Evolutionary conservation across 2,113 vertebrate species (phyloP).

Genomic region (Tragelaphus strepsiceros): DNA sequence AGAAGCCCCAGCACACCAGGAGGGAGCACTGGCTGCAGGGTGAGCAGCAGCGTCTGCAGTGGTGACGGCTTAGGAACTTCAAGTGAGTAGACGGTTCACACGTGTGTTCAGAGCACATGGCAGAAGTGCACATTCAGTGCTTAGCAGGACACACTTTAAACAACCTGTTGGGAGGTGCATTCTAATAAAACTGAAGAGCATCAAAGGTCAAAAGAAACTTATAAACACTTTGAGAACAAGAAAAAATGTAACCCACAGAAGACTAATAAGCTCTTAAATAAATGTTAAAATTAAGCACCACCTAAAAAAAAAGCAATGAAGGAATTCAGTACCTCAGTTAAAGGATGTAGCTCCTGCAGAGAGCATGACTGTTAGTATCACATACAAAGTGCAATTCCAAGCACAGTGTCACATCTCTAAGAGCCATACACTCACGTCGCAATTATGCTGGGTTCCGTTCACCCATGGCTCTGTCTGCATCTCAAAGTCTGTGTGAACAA

Average conservation of each 20-base stretch:
- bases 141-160: not conserved
- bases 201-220: not conserved
- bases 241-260: not conserved
- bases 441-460: accelerated
- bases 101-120: accelerated
- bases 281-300: not conserved
- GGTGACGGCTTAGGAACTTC: not conserved
- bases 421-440: accelerated
- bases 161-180: not conserved
- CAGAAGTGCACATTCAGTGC: no score
- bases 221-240: not conserved
- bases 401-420: accelerated
- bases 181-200: not conserved
- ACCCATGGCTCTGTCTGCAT: no score
- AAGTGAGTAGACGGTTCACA: not conserved
- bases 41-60: accelerated
- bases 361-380: no score
- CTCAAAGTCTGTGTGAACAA: not conserved
- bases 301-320: not conserved
- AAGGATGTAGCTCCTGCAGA: not conserved
- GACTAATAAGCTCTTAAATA: not conserved
- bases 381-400: not conserved
- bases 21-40: no score
- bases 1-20: accelerated
- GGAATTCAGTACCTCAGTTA: not conserved